Conservation (phyloP, 2,797 vertebrate species). For the Darevskia mixta region DNA sequence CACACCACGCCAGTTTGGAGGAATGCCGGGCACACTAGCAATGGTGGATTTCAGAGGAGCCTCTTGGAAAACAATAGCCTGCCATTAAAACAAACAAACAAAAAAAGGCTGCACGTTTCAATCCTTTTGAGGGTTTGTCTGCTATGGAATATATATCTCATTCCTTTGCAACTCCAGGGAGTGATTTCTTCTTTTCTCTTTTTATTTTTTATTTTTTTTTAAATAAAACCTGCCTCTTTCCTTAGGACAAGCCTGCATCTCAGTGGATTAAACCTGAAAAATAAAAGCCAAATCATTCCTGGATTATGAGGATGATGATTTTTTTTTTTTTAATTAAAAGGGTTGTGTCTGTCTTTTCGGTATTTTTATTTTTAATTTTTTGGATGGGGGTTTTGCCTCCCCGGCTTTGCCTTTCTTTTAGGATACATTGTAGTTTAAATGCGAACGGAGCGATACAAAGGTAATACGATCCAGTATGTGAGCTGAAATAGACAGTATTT, state of each 20-base stretch:
- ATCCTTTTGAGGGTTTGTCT: slow-evolving; percentile 38
- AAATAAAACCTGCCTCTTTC: slow-evolving; percentile 29
- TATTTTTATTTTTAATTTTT: slow-evolving; percentile 5
- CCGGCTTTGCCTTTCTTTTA: slow-evolving; percentile 47
- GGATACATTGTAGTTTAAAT: slow-evolving; percentile 61
- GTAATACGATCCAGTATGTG: slow-evolving; percentile 40
- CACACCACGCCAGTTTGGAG: slow-evolving; percentile 33
- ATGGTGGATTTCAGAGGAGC: slow-evolving; percentile 50
- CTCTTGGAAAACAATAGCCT: slow-evolving; percentile 55
- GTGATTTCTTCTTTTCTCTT: not conserved
- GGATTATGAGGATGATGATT: slow-evolving; percentile 55
- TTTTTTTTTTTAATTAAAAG: slow-evolving; percentile 5
- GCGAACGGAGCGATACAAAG: slow-evolving; percentile 61
- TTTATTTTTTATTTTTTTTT: not conserved
- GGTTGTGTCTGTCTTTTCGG: not conserved
- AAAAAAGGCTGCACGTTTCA: not conserved
- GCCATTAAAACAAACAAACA: slow-evolving; percentile 21
- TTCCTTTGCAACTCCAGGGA: slow-evolving; percentile 45
- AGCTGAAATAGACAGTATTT: not conserved
- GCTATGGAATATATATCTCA: slow-evolving; percentile 16
- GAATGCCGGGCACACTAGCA: slow-evolving; percentile 45
- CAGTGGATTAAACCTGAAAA: slow-evolving; percentile 58
- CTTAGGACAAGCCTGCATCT: slow-evolving; percentile 52
- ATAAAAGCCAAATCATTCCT: slow-evolving; percentile 46
- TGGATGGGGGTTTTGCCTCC: not conserved